Base-by-base conservation (phyloP, 2,113 vertebrate species). In the Girardinichthys multiradiatus region DNA sequence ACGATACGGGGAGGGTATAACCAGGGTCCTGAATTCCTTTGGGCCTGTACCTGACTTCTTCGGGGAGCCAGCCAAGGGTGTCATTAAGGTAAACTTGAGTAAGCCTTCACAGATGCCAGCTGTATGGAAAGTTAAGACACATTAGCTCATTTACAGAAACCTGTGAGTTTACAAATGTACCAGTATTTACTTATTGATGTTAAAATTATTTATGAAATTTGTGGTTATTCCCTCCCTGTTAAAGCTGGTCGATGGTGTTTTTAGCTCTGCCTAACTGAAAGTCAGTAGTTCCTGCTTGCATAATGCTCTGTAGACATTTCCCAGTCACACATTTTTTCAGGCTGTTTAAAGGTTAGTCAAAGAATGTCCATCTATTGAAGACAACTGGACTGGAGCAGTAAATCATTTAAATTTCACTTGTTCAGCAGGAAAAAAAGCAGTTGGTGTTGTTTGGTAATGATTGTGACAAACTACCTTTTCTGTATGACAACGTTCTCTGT, bases 41-140 rank as follows among this genome's bases (percentile, higher is more conserved):
- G 97, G 97, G 21, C 94, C 97, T 2, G 76, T 96, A 69, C 97
- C 97, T 48, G 94, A 96, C 60, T 99, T 99, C 91, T 92, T 87
- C 4, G 91, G 94, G 13, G 93, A 95, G 74, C 91, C 84, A 51
- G 92, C 92, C 74, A 83, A 95, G 73, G 92, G 89, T 70, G 91
- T 99, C 65, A 74, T 72, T 77, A 89, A 95, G 89, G 97, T 99
- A 82, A 85, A 30, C 88, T 64, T 4, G 14, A 45, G 42, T 14
- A 45, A 19, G n/a, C 5, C 42, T 45, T 45, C 42, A 17, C 4
- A 19, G 42, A 5, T 17, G 17, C 17, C 17, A 45, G 17, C 42
- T 19, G 42, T 6, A 62, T 61, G n/a, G n/a, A 31, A 33, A 19
- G 60, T 6, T 11, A 68, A 65, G 51, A 1, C 54, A 37, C 21